Evolutionary conservation across 2,797 vertebrate species (phyloP).

Genomic region (Tinamus major): DNA sequence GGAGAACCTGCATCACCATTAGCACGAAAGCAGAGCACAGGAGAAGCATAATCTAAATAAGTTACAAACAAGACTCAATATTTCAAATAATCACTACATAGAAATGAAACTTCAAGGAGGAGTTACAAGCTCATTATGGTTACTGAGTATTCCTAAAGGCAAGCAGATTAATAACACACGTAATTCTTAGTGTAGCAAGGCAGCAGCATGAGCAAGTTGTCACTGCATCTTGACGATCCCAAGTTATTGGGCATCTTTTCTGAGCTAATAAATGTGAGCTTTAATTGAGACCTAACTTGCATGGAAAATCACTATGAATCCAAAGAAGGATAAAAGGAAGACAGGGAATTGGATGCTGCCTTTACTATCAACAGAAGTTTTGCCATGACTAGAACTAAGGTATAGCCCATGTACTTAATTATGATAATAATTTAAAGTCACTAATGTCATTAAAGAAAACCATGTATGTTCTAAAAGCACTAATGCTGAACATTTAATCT

Average conservation of each 20-base stretch:
- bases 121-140: neutral
- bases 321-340: neutral
- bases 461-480: neutral
- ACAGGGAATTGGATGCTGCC: neutral
- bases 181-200: neutral
- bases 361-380: neutral
- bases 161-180: neutral
- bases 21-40: neutral
- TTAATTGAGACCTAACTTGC: constrained; percentile 15
- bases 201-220: neutral
- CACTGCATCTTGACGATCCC: neutral
- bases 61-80: neutral
- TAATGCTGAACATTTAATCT: neutral
- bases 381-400: neutral
- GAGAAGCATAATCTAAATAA: neutral
- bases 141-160: neutral
- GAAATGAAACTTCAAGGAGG: neutral
- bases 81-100: constrained; percentile 12
- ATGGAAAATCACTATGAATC: neutral
- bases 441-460: neutral
- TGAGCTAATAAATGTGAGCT: neutral
- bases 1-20: neutral
- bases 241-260: neutral
- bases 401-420: neutral
- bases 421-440: neutral